Percentiles rank a stretch among this genome's conserved stretches.
Conservation (phyloP, 2,113 vertebrate genomes). For the Arothron firmamentum region DNA sequence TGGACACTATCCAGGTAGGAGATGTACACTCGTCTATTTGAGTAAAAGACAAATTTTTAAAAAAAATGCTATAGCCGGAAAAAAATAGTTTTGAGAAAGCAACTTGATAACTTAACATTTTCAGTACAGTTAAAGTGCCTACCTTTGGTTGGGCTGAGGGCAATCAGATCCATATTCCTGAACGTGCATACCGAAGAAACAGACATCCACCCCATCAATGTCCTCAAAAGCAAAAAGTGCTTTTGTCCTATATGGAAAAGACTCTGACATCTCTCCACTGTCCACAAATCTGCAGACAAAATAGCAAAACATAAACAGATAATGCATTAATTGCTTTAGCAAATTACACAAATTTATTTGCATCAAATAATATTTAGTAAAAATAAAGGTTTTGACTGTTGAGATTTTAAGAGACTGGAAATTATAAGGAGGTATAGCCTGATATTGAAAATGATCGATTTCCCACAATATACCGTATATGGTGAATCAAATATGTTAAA, state of each 20-base stretch:
- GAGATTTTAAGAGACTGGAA: not conserved
- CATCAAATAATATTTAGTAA: not conserved
- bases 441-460: not conserved
- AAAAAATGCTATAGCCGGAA: not conserved
- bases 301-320: not conserved
- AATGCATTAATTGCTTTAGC: not conserved
- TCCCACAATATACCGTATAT: not conserved
- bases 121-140: not conserved
- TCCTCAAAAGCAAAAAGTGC: constrained; percentile 98
- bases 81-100: not conserved
- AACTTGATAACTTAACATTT: not conserved
- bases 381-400: not conserved
- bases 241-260: constrained; percentile 96
- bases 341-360: not conserved
- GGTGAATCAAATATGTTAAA: not conserved
- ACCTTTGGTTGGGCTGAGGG: constrained; percentile 98
- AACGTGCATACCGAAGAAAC: constrained; percentile 98
- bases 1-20: constrained; percentile 98
- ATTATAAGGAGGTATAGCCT: not conserved
- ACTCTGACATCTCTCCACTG: constrained; percentile 96
- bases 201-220: constrained; percentile 93
- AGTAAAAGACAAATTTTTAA: not conserved
- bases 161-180: constrained; percentile 98
- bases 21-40: constrained; percentile 91
- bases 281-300: constrained; percentile 87